Evolutionary conservation across 2,888 invertebrate genomes (phyloP), one percentile per base, ranked within the genome.

Genomic region (Papilio elwesi): DNA sequence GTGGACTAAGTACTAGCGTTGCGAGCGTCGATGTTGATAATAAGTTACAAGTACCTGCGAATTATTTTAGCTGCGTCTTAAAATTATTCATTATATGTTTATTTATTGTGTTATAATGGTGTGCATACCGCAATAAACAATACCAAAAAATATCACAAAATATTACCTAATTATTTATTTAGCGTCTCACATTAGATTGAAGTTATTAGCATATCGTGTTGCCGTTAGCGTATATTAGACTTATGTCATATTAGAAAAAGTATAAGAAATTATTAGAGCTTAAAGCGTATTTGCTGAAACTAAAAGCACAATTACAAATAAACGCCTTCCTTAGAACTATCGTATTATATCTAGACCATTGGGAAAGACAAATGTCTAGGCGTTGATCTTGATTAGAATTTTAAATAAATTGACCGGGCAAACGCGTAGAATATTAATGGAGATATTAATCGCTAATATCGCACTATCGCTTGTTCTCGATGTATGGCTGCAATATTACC

Each of bases 181-280:
- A 67, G 48, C n/a, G 15, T 62, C 53, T 68, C 13, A 51, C 66
- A 64, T 43, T 59, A 59, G 15, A 62, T 62, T 43, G 43, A 62
- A 43, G n/a, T 43, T 43, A n/a, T n/a, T n/a, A n/a, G n/a, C n/a
- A 43, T 43, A 43, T 43, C 59, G 59, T 62, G 10, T 0, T 13
- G 13, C 49, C 49, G 2, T 43, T 4, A 43, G 43, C 0, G 43
- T 43, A 9, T 5, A 43, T 43, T n/a, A n/a, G 43, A 43, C 7
- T 43, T 43, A 43, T 9, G 43, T 43, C 43, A 43, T 43, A 43
- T 9, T 6, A 43, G 43, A 43, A 43, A 43, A 43, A 43, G 7
- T 43, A 26, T 26, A 26, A 26, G 26, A 4, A 26, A 43, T 43
- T 43, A 43, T 43, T 43, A 43, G 43, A 43, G 43, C 43, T 43